A percentile compares a stretch with the other conserved stretches of the same genome.
These are phyloP conservation scores for Dendroctonus valens DNA, from an alignment of 1,140 invertebrate genomes.

Conservation along the genomic window DNA sequence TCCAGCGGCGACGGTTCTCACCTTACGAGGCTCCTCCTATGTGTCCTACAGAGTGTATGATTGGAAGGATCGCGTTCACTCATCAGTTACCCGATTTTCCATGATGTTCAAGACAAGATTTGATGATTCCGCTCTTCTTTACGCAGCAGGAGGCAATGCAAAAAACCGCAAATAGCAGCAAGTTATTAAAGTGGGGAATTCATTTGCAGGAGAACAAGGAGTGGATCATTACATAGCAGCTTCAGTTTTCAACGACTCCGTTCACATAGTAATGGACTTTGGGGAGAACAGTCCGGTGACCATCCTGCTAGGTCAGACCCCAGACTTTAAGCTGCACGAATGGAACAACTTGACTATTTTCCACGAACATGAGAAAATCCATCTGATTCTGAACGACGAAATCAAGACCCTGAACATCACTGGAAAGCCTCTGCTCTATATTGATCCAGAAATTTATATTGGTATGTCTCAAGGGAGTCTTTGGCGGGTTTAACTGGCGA, in stretches of 20 bases:
- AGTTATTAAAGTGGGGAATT: neutral
- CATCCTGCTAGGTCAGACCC: constrained; percentile 57
- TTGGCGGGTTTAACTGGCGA: neutral
- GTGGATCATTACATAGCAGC: constrained; percentile 79
- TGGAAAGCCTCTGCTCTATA: constrained; percentile 74
- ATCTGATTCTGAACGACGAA: constrained; percentile 72
- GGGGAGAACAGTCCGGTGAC: constrained; percentile 71
- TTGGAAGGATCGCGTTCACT: constrained; percentile 88
- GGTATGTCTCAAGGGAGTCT: constrained; percentile 43
- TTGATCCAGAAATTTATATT: constrained; percentile 91
- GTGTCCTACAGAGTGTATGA: constrained; percentile 90
- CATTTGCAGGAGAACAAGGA: constrained; percentile 57
- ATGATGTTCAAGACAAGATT: constrained; percentile 85
- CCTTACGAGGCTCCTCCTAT: constrained; percentile 85
- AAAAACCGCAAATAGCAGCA: neutral
- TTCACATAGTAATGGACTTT: constrained; percentile 80
- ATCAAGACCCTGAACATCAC: constrained; percentile 67
- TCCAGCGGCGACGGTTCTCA: constrained; percentile 82
- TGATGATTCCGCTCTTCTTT: constrained; percentile 83
- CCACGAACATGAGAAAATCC: constrained; percentile 70
- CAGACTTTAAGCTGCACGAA: constrained; percentile 70
- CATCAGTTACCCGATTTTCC: constrained; percentile 81
- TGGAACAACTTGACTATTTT: constrained; percentile 91
- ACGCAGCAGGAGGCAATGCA: constrained; percentile 72
- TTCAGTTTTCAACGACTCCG: constrained; percentile 73